Evolutionary conservation across 2,888 invertebrate species (phyloP), one percentile per base, ranked within the genome.

Genomic region (Perdita meconis): DNA sequence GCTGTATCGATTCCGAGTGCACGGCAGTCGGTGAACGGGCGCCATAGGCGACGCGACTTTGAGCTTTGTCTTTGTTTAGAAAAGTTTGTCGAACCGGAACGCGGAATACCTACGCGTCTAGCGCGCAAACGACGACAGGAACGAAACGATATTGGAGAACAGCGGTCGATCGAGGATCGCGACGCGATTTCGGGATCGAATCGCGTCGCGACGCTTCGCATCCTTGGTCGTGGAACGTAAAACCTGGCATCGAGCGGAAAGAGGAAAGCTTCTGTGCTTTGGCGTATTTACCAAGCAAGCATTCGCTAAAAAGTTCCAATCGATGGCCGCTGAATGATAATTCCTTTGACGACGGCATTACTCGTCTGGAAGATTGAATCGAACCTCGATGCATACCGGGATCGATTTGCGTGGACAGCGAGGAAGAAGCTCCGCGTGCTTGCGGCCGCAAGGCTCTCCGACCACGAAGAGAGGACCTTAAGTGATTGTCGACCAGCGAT

Each of bases 401-500:
- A 80, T 81, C 81, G 72, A 81, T 81, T 76, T 76, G 71, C 68
- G 56, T 71, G 74, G 71, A 67, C 67, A 55, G 56, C 42, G 30
- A 24, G 56, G 73, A 68, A 76, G 77, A 76, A 63, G 72, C 50
- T 40, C 69, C 44, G 72, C 71, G 69, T 61, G 71, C 75, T 69
- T 63, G 71, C 47, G 75, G 76, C 59, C 53, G 36, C 56, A 36
- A 65, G 51, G 65, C n/a, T 50, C 63, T 69, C 61, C 42, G 57
- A 80, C 80, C 80, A 50, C 50, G 59, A 53, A 57, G 59, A 68
- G 81, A 74, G 61, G 56, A 50, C 81, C 78, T 56, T 78, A 78
- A 82, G 82, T 82, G 82, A 82, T 82, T 64, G 82, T 78, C 71
- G 69, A 67, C 66, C 51, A 69, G 63, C 64, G 76, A 80, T 77